Evolutionary conservation across 2,888 invertebrate genomes (phyloP).

Genomic region (Mantis religiosa): DNA sequence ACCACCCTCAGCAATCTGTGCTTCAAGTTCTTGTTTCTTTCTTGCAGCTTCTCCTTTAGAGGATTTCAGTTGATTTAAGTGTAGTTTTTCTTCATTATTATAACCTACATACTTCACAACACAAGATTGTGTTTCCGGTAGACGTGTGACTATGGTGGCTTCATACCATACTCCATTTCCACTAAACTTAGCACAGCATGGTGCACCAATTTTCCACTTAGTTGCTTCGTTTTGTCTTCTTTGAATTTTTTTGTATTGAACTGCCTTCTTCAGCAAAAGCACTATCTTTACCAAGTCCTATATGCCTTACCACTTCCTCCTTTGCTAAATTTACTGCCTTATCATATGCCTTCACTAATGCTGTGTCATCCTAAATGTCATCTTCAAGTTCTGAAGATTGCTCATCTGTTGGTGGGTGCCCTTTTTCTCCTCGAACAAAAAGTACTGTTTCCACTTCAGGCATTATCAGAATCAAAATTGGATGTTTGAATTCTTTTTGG

Average conservation of each 20-base stretch:
- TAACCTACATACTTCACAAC: too few species aligned
- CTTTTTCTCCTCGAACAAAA: too few species aligned
- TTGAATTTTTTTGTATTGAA: slow-evolving; percentile 25
- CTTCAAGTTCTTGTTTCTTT: slow-evolving; percentile 47
- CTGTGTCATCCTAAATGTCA: slow-evolving; percentile 78
- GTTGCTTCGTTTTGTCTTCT: not conserved
- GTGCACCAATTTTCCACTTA: too few species aligned
- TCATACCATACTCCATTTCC: too few species aligned
- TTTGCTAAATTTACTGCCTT: slow-evolving; percentile 65
- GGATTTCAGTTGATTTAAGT: slow-evolving; percentile 45
- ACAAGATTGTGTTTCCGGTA: too few species aligned
- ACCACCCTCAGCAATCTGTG: slow-evolving; percentile 17
- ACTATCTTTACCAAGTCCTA: slow-evolving; percentile 43
- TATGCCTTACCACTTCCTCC: slow-evolving; percentile 57
- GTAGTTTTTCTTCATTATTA: slow-evolving; percentile 49
- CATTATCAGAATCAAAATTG: too few species aligned
- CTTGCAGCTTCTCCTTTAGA: slow-evolving; percentile 51
- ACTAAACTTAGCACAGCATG: too few species aligned
- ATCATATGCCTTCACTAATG: slow-evolving; percentile 76
- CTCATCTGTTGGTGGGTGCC: not conserved
- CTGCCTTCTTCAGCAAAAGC: slow-evolving; percentile 41
- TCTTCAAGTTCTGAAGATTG: slow-evolving; percentile 32
- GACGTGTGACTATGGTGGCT: too few species aligned
- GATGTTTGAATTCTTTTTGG: too few species aligned
- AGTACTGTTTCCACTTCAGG: too few species aligned